A percentile compares a stretch with the other conserved stretches of the same genome.
Conservation (phyloP, 2,888 invertebrate species). For the Boloria euphrosyne region DNA sequence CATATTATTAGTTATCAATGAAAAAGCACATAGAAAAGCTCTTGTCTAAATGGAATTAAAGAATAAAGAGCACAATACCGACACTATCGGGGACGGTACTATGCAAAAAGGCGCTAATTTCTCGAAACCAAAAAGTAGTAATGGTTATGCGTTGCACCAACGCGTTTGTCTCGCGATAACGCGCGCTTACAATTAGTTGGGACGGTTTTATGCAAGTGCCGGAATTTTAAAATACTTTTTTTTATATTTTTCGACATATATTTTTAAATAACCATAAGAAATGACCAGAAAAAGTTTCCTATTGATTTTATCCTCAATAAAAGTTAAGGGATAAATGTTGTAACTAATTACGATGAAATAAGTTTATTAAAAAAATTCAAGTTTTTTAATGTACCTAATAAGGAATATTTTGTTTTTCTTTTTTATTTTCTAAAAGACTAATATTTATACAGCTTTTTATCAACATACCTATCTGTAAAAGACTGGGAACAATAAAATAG, state of each 20-base stretch:
- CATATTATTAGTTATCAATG: conserved; percentile 8
- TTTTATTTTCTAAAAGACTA: too few relatives aligned
- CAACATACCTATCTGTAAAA: neutral
- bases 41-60: conserved; percentile 39
- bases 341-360: too few relatives aligned
- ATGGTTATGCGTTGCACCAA: conserved; percentile 80
- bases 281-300: neutral
- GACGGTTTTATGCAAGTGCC: conserved; percentile 55
- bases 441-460: too few relatives aligned
- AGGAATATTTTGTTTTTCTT: too few relatives aligned
- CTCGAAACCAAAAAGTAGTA: conserved; percentile 79
- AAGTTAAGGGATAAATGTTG: too few relatives aligned
- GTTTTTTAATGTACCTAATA: too few relatives aligned
- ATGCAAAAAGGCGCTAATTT: conserved; percentile 82
- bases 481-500: neutral
- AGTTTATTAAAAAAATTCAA: too few relatives aligned
- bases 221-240: conserved; percentile 13
- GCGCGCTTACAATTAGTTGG: conserved; percentile 80
- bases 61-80: conserved; percentile 41
- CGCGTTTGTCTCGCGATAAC: conserved; percentile 82
- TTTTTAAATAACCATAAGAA: neutral
- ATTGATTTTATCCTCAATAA: neutral
- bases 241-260: neutral
- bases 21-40: conserved; percentile 16
- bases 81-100: conserved; percentile 57